Base-by-base conservation (phyloP, 1,140 invertebrate genomes). In the Leptopilina clavipes region DNA sequence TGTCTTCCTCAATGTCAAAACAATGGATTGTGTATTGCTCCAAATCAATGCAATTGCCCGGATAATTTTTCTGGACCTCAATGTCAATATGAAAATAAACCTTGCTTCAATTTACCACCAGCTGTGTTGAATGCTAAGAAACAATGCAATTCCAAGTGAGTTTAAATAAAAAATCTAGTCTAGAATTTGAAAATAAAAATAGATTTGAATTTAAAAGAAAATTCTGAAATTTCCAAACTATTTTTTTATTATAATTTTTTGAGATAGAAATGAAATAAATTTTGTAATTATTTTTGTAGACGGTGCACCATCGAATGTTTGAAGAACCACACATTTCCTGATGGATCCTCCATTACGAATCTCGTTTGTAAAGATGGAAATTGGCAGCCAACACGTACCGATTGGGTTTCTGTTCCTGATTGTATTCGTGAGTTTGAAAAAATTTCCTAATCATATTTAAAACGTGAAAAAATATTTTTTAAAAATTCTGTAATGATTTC, bases 1-100 rank as follows among this genome's bases (percentile, higher is more conserved):
- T 97, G 96, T 85, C 82, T 93, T 14, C 93, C 94, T 0, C 88
- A 91, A 0, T 97, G 96, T 86, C 90, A 94, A 83, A 96, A 97
- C 88, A 94, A 93, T 70, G 96, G 96, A 0, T 94, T 95, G 14
- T 97, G 96, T 83, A 83, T 94, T 0, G 91, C 90, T 1, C 94
- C 94, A 0, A 93, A 95, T 86, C 88, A 92, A 0, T 97, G 96
- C 82, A 86, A 93, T 10, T 97, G 96, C 82, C 90, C 93, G 0
- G 91, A 93, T 19, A 93, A 94, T 82, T 96, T 93, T 86, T 92
- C 92, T 25, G 96, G 96, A 17, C 92, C 93, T 0, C 91, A 93
- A 70, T 97, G 96, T 84, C 94, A 97, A 85, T 93, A 92, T 80
- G 93, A 94, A 85, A 93, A 92, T 74, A 93, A 93, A 76, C 92